Evolutionary conservation across 2,888 invertebrate genomes (phyloP), one percentile per base, ranked within the genome.

Genomic region (Lycaena phlaeas): DNA sequence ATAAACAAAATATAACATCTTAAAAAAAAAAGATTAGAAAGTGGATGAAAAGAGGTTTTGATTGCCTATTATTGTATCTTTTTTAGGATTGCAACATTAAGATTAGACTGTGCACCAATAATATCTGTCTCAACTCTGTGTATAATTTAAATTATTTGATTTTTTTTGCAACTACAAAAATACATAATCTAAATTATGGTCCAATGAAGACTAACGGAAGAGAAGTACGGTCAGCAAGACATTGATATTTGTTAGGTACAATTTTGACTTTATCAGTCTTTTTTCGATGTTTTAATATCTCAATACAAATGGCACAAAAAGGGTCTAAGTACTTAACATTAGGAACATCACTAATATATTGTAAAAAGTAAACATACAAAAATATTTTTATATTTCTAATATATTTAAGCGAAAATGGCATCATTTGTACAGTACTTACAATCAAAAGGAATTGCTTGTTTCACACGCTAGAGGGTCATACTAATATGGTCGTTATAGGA

Each of bases 241-340:
- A 3, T 4, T 22, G 2, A 7, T 2, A 41, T 26, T 15, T 38
- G 9, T 12, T 37, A 31, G 30, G 27, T 45, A 34, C 41, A 36
- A 43, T 63, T 64, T 49, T 48, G n/a, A n/a, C n/a, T n/a, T n/a
- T n/a, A n/a, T 76, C 77, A 78, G 79, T 77, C 78, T 78, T 75
- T 53, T 60, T 68, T 78, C 79, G 75, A 76, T 78, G 76, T 72
- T 52, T 58, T 58, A 59, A 45, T 52, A 56, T 51, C 46, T 58
- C 51, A 61, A 62, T 67, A 69, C 53, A 61, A 61, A 77, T 81
- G 79, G 81, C 81, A 81, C 77, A 66, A 65, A 55, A 54, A 65
- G 59, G 52, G 63, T 59, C 63, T 72, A 69, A 70, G 65, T 68
- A 71, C 64, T 58, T 61, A 65, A 46, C 55, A 45, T 64, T 73